phyloP scores from a whole-genome alignment of 2,888 invertebrate genomes.

The Parnassius smintheus region DNA sequence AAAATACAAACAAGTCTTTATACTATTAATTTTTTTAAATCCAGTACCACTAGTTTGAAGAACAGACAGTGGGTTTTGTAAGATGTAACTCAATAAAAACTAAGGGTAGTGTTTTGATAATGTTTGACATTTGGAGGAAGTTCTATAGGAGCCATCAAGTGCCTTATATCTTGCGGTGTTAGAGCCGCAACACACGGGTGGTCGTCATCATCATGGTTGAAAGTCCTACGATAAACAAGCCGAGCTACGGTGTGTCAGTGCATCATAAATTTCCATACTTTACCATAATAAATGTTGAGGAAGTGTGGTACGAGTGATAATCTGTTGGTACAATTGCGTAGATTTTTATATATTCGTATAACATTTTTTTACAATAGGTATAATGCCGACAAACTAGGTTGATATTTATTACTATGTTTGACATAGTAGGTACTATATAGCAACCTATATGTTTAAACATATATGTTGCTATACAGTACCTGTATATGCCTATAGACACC shows the following conservation, averaged over 20 bases:
- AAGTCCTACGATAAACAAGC: conserved; percentile 50
- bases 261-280: conserved; percentile 65
- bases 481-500: no score
- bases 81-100: no score
- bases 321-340: not conserved
- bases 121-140: not conserved
- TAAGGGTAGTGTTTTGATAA: not conserved
- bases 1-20: no score
- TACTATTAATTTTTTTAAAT: no score
- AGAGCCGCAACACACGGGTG: conserved; percentile 36
- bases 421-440: no score
- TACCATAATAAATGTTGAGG: conserved; percentile 47
- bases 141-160: not conserved
- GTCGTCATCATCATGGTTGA: conserved; percentile 34
- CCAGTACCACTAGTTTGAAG: no score
- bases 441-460: no score
- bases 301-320: conserved; percentile 31
- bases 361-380: no score
- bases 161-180: not conserved
- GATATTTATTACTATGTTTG: no score
- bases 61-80: no score
- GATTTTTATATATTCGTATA: not conserved
- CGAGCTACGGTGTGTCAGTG: conserved; percentile 39
- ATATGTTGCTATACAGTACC: no score
- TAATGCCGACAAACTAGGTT: no score